phyloP scores from a whole-genome alignment of 2,888 invertebrate genomes.

The Philaethria dido region DNA sequence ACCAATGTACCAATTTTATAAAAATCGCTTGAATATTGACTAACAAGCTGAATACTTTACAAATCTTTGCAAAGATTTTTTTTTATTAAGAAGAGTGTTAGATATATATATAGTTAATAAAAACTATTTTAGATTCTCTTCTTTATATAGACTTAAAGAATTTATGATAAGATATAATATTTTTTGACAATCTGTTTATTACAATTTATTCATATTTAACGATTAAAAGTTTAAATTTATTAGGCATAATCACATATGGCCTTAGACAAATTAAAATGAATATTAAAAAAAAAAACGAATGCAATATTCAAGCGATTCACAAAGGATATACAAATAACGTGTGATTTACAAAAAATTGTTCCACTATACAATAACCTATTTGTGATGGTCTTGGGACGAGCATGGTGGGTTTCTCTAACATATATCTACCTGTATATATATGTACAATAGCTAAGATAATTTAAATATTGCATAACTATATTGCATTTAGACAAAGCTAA shows the following conservation, averaged over 20 bases:
- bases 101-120: no score
- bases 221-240: no score
- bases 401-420: constrained; percentile 35
- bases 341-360: constrained; percentile 27
- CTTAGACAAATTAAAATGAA: not conserved
- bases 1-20: constrained; percentile 9
- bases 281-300: not conserved
- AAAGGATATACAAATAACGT: constrained; percentile 20
- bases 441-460: constrained; percentile 26
- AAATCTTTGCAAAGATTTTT: no score
- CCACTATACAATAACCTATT: constrained; percentile 33
- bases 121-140: no score
- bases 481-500: constrained; percentile 10
- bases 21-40: constrained; percentile 4
- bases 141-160: no score
- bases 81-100: not conserved
- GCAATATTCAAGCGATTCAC: not conserved
- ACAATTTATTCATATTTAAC: no score
- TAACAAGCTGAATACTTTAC: not conserved
- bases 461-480: constrained; percentile 7
- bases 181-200: no score
- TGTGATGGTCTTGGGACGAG: constrained; percentile 38
- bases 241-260: no score
- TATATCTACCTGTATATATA: constrained; percentile 29
- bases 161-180: no score